Evolutionary conservation across 2,888 invertebrate genomes (phyloP), one percentile per base, ranked within the genome.

Genomic region (Leucozona laternaria): DNA sequence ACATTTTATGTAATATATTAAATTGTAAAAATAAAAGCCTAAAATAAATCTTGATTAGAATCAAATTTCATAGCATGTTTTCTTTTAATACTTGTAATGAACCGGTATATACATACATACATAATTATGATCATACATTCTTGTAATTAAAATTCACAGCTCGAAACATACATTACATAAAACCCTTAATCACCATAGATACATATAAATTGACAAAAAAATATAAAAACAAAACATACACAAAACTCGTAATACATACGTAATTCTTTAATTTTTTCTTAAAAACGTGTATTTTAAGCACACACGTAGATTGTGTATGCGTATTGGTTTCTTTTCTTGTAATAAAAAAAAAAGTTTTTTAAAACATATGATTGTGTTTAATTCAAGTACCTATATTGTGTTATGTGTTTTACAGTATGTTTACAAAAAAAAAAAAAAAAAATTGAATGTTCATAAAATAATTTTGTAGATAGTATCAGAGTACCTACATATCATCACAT

Each of bases 361-460:
- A 37, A 28, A 75, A 60, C 37, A 70, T 17, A 53, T 80, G 68
- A 78, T 66, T 80, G 84, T 85, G 75, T 85, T 85, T 53, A 77
- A 50, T 75, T 83, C 68, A 79, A 75, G 25, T 79, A n/a, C n/a
- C n/a, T n/a, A 75, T 72, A 79, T 77, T 80, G 80, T 85, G 85
- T 85, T 85, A 80, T 85, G 85, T 85, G 80, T 85, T 85, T 85
- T 80, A 48, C 62, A 75, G 70, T 79, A 71, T 60, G 68, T 34
- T n/a, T n/a, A 58, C 25, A 15, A 15, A 11, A 50, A 64, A 45
- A 37, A 50, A 31, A 5, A 22, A 40, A 53, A 45, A 50, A 43
- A 48, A 48, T 50, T 57, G 25, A 2, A 53, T 66, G 60, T 57
- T 70, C 57, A 55, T 28, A 50, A 37, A 68, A 68, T 25, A 68